phyloP scores from a whole-genome alignment of 2,888 invertebrate species.

The Xylophagus ater region DNA sequence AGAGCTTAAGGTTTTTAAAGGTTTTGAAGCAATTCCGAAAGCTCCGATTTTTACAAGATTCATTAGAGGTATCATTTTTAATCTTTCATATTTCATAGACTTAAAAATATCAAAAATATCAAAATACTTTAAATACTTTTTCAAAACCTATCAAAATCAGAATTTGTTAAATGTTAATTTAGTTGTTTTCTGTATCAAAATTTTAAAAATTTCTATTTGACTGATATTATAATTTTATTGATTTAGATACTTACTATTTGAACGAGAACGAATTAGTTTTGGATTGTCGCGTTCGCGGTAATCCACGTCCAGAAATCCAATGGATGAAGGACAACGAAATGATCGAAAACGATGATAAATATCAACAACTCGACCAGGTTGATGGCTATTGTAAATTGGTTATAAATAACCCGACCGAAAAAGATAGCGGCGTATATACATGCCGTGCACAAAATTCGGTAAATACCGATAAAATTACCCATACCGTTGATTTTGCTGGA shows the following conservation, averaged over 20 bases:
- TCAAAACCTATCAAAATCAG: neutral
- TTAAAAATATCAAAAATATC: too few species aligned
- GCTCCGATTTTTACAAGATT: constrained; percentile 64
- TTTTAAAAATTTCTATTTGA: neutral
- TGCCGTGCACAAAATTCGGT: constrained; percentile 64
- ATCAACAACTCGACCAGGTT: constrained; percentile 52
- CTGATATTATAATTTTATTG: neutral
- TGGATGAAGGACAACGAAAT: constrained; percentile 64
- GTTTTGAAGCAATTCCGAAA: constrained; percentile 55
- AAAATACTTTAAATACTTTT: too few species aligned
- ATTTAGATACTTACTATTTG: constrained; percentile 57
- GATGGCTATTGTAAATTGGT: constrained; percentile 64
- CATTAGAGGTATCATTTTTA: constrained; percentile 49
- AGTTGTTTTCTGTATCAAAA: neutral
- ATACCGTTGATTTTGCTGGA: constrained; percentile 54
- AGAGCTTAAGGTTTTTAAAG: constrained; percentile 60
- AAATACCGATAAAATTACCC: constrained; percentile 63
- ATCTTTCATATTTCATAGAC: too few species aligned
- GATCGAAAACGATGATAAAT: constrained; percentile 47
- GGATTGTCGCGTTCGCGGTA: constrained; percentile 67
- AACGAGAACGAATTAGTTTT: constrained; percentile 62
- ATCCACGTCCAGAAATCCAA: constrained; percentile 58
- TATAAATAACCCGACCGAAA: constrained; percentile 51
- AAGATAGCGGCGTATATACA: constrained; percentile 62
- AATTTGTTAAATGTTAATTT: neutral